Percentiles rank a stretch among this genome's conserved stretches.
Conservation (phyloP, 2,888 invertebrate species). For the Prenolepis imparis region DNA sequence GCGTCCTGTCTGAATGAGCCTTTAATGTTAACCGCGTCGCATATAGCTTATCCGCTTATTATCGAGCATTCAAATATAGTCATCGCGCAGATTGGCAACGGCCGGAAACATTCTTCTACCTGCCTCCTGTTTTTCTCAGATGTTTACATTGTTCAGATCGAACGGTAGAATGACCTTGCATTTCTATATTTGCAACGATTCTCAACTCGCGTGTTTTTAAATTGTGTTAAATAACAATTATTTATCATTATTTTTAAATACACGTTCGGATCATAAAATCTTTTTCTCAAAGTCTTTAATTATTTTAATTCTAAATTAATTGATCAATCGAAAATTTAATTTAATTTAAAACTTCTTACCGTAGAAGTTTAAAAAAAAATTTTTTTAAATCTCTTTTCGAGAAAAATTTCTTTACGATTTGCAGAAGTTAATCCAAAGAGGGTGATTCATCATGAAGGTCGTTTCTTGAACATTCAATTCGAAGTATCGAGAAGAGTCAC, state of each 20-base stretch:
- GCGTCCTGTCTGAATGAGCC: too few species aligned
- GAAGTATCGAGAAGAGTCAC: slow-evolving; percentile 88
- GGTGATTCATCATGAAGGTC: slow-evolving; percentile 84
- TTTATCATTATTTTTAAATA: background rate
- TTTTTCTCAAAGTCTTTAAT: background rate
- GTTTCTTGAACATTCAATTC: slow-evolving; percentile 86
- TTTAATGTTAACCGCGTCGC: slow-evolving; percentile 11
- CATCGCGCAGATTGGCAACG: slow-evolving; percentile 25
- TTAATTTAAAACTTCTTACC: background rate
- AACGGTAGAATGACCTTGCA: slow-evolving; percentile 24
- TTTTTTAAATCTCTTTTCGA: too few species aligned
- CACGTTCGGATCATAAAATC: background rate
- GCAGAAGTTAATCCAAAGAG: slow-evolving; percentile 87
- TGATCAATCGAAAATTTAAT: background rate
- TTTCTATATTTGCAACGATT: slow-evolving; percentile 20
- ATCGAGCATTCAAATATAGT: slow-evolving; percentile 25
- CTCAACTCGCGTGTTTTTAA: background rate
- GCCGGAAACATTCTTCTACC: slow-evolving; percentile 36
- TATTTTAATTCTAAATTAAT: background rate
- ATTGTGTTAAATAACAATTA: background rate
- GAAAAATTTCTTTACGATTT: slow-evolving; percentile 29
- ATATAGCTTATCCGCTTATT: slow-evolving; percentile 41
- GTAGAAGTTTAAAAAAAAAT: background rate
- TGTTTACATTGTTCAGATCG: slow-evolving; percentile 35
- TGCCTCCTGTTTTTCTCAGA: slow-evolving; percentile 42